Percentiles rank a stretch among this genome's conserved stretches.
Conservation (phyloP, 2,888 invertebrate genomes). For the Polymixis flavicincta region DNA sequence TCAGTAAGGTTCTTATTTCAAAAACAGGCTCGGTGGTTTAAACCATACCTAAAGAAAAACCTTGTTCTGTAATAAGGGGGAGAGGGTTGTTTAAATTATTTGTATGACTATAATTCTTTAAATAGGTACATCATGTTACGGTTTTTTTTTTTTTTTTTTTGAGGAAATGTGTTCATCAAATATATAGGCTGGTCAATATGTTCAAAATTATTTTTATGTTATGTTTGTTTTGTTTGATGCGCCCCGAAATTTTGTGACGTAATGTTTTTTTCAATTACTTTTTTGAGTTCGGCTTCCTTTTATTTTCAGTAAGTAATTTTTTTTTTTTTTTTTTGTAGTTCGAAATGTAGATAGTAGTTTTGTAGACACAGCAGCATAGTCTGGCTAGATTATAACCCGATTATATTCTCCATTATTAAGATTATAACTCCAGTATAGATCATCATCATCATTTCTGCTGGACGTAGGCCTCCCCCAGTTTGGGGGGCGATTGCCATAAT, state of each 20-base stretch:
- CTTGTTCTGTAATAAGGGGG: no score
- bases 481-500: no score
- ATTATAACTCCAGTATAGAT: neutral
- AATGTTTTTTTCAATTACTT: neutral
- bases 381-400: neutral
- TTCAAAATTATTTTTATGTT: neutral
- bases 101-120: no score
- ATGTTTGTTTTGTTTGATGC: neutral
- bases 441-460: no score
- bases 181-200: neutral
- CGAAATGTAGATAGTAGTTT: conserved; percentile 11
- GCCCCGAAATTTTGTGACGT: neutral
- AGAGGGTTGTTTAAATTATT: no score
- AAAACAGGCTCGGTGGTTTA: no score
- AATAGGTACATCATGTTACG: no score
- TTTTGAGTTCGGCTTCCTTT: conserved; percentile 4
- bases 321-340: conserved; percentile 29
- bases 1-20: no score
- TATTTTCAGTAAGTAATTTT: conserved; percentile 43
- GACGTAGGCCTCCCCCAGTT: no score
- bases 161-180: no score
- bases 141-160: no score
- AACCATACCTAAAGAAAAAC: no score
- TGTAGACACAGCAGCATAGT: neutral
- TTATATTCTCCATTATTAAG: neutral